Evolutionary conservation across 2,888 invertebrate genomes (phyloP).

Genomic region (Dorcus parallelipipedus): DNA sequence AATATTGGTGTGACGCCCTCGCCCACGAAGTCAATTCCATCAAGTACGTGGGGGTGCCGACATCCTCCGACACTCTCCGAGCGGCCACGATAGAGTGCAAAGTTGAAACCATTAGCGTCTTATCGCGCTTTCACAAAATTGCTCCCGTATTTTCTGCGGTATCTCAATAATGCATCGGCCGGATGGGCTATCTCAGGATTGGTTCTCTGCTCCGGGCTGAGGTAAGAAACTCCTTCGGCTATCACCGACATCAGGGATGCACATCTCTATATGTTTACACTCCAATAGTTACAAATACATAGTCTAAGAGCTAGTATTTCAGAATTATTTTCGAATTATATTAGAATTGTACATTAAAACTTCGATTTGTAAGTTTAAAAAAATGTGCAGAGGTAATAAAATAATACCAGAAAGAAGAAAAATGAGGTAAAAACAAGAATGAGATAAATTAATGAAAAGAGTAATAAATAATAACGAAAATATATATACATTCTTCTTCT

Average conservation of each 20-base stretch:
- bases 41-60: conserved; percentile 31
- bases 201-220: not conserved
- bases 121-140: conserved; percentile 52
- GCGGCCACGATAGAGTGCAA: conserved; percentile 54
- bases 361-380: no score
- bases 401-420: no score
- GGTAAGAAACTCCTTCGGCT: not conserved
- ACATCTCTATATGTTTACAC: not conserved
- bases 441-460: no score
- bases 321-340: no score
- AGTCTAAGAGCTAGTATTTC: no score
- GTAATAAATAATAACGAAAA: no score
- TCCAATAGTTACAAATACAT: no score
- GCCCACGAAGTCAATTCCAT: conserved; percentile 31
- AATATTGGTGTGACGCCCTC: conserved; percentile 28
- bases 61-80: conserved; percentile 27
- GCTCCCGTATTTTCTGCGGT: conserved; percentile 51
- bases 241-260: not conserved
- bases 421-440: no score
- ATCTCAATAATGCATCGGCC: conserved; percentile 50
- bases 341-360: no score
- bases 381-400: no score
- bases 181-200: conserved; percentile 19
- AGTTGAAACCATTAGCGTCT: conserved; percentile 59
- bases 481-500: no score